Base-by-base conservation (phyloP, 2,888 invertebrate species). In the Drosophila niveifrons region DNA sequence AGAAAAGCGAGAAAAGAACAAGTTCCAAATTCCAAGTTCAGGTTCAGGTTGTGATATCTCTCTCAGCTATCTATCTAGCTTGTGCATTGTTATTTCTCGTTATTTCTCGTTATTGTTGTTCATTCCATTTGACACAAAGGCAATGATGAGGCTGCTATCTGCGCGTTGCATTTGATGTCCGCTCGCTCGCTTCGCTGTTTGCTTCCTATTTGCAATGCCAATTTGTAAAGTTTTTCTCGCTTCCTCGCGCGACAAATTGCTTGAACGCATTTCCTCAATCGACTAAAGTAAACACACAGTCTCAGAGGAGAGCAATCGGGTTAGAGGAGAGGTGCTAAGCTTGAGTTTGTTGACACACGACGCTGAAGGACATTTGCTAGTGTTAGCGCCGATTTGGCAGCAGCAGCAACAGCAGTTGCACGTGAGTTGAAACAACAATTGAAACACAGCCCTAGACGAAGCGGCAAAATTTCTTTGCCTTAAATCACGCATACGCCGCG, bases 401-500 rank as follows among this genome's bases (percentile, higher is more conserved):
- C 17, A 55, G 70, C n/a, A 47, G 55, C 63, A 71, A 41, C 44
- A 15, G 13, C n/a, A 55, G 70, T 11, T 44, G 55, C 63, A 72
- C 77, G 72, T 77, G 75, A 72, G 31, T 13, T 43, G 75, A 47
- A 62, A 55, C 15, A 17, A 0, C 31, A 55, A 75, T 64, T 43
- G 50, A n/a, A n/a, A n/a, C n/a, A n/a, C n/a, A n/a, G 23, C 13
- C 13, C 39, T 43, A 36, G 29, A 9, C 43, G 18, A 31, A 11
- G n/a, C 46, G 15, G 10, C 29, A 71, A 71, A 71, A 71, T 68
- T 73, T 68, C 67, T 65, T 73, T 67, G 48, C 10, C 58, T 74
- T 62, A 77, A 70, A 78, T 78, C 75, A 75, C 71, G 77, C 65
- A 78, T 78, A 75, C 75, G 77, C 62, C 62, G 50, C 43, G 43